These are phyloP conservation scores for Artibeus lituratus DNA, from an alignment of 2,797 vertebrate genomes.

Conservation along the genomic window DNA sequence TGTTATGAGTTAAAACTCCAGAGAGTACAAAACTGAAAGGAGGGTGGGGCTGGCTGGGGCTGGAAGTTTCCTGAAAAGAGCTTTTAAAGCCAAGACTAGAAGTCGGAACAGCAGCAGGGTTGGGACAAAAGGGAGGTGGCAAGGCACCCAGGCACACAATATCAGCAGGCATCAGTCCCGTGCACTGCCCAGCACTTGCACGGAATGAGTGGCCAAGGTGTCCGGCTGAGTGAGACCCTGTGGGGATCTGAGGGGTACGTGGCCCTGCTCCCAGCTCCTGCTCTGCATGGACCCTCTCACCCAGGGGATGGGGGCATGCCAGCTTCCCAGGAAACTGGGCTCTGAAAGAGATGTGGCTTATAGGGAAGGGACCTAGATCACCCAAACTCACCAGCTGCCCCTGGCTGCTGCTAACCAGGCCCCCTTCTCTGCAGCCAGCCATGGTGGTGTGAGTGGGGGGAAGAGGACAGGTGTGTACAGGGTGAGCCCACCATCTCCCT, in stretches of 20 bases:
- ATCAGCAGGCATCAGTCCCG: not conserved
- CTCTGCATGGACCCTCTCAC: not conserved
- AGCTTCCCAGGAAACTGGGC: not conserved
- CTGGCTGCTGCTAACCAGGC: not conserved
- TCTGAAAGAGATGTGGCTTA: not conserved
- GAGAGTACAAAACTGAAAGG: not conserved
- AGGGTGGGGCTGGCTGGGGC: not conserved
- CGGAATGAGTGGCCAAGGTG: accelerated
- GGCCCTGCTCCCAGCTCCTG: not conserved
- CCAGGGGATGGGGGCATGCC: not conserved
- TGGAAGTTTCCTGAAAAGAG: not conserved
- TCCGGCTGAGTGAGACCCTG: not conserved
- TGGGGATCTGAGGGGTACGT: accelerated
- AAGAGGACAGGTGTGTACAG: too few species aligned
- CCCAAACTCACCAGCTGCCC: not conserved
- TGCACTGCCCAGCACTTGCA: not conserved
- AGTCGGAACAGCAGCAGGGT: not conserved
- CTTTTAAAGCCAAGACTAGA: not conserved
- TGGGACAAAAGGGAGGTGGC: not conserved
- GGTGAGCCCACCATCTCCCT: not conserved
- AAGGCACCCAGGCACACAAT: not conserved
- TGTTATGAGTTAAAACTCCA: not conserved
- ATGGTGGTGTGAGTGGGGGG: not conserved
- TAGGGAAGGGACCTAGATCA: not conserved
- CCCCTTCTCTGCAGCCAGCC: not conserved